A percentile compares a stretch with the other conserved stretches of the same genome.
Conservation (phyloP, 2,888 invertebrate genomes). For the Plagodis pulveraria region DNA sequence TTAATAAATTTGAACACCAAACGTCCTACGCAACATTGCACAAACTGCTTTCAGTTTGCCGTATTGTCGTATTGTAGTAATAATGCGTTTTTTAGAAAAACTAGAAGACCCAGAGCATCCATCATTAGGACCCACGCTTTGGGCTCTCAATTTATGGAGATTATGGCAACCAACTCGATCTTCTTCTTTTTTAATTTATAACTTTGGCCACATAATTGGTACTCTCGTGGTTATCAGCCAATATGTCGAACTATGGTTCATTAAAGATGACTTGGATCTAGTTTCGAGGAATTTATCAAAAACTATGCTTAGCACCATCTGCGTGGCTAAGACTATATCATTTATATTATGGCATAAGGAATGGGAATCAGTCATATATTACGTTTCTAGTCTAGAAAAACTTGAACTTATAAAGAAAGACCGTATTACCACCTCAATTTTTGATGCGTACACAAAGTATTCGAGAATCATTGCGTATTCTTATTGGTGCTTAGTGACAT, state of each 20-base stretch:
- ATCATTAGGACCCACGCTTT: constrained; percentile 64
- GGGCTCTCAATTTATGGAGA: constrained; percentile 59
- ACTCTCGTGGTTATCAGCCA: constrained; percentile 63
- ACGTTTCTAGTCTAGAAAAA: constrained; percentile 58
- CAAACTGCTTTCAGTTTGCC: too few relatives aligned
- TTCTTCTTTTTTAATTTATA: constrained; percentile 42
- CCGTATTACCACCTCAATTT: constrained; percentile 39
- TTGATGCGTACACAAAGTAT: constrained; percentile 62
- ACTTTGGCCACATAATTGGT: constrained; percentile 52
- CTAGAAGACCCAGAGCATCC: constrained; percentile 61
- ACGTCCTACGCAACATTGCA: too few relatives aligned
- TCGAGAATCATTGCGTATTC: constrained; percentile 63
- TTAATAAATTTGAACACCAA: too few relatives aligned
- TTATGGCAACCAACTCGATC: constrained; percentile 56
- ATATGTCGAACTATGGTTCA: constrained; percentile 66
- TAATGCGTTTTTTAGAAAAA: constrained; percentile 40
- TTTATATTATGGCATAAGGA: constrained; percentile 62
- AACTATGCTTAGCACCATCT: constrained; percentile 67
- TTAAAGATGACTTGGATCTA: constrained; percentile 55
- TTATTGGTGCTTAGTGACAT: constrained; percentile 62
- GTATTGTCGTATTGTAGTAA: constrained; percentile 23
- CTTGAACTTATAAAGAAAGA: constrained; percentile 48
- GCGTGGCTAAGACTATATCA: constrained; percentile 63
- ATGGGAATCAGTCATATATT: constrained; percentile 60
- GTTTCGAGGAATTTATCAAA: constrained; percentile 68